A percentile compares a stretch with the other conserved stretches of the same genome.
Evolutionary conservation across 2,113 vertebrate species (phyloP).

Genomic region (Brachionichthys hirsutus): DNA sequence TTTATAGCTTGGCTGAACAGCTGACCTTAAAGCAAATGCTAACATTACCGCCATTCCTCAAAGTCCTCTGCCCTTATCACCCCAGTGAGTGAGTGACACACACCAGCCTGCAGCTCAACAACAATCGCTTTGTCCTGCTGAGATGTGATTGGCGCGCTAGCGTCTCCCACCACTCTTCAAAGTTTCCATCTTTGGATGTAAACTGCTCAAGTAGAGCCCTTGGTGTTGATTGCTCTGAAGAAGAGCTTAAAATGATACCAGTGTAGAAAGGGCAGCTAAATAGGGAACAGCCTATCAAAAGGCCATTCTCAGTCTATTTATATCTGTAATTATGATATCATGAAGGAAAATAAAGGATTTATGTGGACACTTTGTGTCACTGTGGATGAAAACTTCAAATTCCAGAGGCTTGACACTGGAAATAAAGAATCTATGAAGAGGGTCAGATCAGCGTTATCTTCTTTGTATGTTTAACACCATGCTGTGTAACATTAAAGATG

Average conservation of each 20-base stretch:
- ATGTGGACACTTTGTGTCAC: too few relatives aligned
- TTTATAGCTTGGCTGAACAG: conserved; percentile 70
- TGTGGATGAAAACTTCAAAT: not conserved
- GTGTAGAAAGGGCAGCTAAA: not conserved
- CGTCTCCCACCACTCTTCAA: conserved; percentile 14
- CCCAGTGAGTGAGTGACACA: conserved; percentile 49
- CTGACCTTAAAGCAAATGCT: conserved; percentile 71
- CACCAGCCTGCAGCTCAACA: conserved; percentile 38
- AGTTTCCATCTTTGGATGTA: conserved; percentile 41
- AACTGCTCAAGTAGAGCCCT: conserved; percentile 5
- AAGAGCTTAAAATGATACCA: not conserved
- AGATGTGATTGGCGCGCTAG: not conserved
- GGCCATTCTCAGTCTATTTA: too few relatives aligned
- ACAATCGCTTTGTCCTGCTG: conserved; percentile 46
- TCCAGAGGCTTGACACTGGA: too few relatives aligned
- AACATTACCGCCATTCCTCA: conserved; percentile 64
- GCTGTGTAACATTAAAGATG: too few relatives aligned
- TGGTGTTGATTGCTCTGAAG: not conserved
- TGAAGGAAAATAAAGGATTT: too few relatives aligned
- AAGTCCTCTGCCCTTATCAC: conserved; percentile 58
- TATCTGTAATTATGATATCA: too few relatives aligned
- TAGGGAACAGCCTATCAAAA: too few relatives aligned
- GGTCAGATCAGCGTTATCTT: too few relatives aligned
- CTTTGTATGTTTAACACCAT: too few relatives aligned
- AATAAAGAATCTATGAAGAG: too few relatives aligned